A percentile compares a stretch with the other conserved stretches of the same genome.
Conservation (phyloP, 2,797 vertebrate species). For the Australoheros facetus region DNA sequence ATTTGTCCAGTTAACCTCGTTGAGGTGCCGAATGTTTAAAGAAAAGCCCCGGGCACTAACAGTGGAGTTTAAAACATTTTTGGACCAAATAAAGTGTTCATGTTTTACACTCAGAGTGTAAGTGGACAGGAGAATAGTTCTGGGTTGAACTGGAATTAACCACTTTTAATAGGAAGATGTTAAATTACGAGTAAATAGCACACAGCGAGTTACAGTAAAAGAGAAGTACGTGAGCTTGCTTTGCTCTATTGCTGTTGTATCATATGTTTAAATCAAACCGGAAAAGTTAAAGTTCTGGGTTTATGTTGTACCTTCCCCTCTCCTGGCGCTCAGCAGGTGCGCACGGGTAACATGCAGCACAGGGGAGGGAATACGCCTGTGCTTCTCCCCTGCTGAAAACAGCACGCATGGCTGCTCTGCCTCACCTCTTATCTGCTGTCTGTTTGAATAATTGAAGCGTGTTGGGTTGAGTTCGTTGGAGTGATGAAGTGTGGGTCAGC, state of each 20-base stretch:
- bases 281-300: background rate
- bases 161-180: background rate
- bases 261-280: background rate
- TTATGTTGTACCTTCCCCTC: background rate
- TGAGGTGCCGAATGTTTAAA: background rate
- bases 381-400: constrained; percentile 41
- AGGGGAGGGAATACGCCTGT: constrained; percentile 13
- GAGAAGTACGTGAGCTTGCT: background rate
- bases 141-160: accelerated
- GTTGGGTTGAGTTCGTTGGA: constrained; percentile 63
- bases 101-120: background rate
- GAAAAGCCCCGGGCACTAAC: background rate
- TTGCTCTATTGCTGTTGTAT: background rate
- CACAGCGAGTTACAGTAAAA: background rate
- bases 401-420: constrained; percentile 48
- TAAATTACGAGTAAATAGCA: background rate
- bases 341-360: constrained; percentile 17
- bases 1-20: background rate
- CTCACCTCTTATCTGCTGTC: constrained; percentile 52
- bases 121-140: background rate
- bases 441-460: constrained; percentile 79
- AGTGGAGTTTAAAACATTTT: background rate
- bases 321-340: constrained; percentile 28
- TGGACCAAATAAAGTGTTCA: background rate
- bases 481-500: constrained; percentile 52